Evolutionary conservation across 1,140 invertebrate species (phyloP).

Genomic region (Aplysia californica): DNA sequence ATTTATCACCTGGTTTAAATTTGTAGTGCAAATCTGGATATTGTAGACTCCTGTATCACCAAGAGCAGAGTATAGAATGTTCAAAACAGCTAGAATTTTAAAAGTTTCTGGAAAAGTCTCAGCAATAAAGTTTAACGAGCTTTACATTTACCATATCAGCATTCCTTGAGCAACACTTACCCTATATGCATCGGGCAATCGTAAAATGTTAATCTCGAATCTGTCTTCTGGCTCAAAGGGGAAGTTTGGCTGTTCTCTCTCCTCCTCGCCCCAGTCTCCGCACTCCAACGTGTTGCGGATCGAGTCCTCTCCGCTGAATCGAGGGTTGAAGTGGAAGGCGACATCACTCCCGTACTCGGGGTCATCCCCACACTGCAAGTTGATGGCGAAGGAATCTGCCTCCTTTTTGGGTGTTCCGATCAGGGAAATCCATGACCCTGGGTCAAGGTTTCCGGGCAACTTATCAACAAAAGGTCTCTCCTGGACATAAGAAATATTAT

Average conservation of each 20-base stretch:
- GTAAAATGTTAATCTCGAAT: constrained; percentile 73
- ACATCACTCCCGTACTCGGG: constrained; percentile 77
- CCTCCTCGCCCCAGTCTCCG: constrained; percentile 79
- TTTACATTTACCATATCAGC: too few species aligned
- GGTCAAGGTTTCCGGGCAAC: constrained; percentile 37
- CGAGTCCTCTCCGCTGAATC: constrained; percentile 67
- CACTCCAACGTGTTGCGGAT: constrained; percentile 78
- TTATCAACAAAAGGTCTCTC: constrained; percentile 41
- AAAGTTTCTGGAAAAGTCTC: too few species aligned
- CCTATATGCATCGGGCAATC: constrained; percentile 37
- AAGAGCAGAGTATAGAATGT: too few species aligned
- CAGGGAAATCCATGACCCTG: constrained; percentile 44
- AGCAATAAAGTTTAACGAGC: too few species aligned
- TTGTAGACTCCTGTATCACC: too few species aligned
- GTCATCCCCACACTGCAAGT: constrained; percentile 74
- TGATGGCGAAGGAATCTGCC: constrained; percentile 73
- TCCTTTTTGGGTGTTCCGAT: constrained; percentile 47
- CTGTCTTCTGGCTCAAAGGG: constrained; percentile 76
- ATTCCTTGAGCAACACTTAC: constrained; percentile 31
- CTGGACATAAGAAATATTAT: constrained; percentile 28
- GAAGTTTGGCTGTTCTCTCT: constrained; percentile 74
- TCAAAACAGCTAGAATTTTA: too few species aligned
- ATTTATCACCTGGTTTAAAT: too few species aligned
- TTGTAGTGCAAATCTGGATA: too few species aligned
- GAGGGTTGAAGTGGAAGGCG: constrained; percentile 81